Evolutionary conservation across 1,140 invertebrate species (phyloP).

Genomic region (Macrobrachium nipponense): DNA sequence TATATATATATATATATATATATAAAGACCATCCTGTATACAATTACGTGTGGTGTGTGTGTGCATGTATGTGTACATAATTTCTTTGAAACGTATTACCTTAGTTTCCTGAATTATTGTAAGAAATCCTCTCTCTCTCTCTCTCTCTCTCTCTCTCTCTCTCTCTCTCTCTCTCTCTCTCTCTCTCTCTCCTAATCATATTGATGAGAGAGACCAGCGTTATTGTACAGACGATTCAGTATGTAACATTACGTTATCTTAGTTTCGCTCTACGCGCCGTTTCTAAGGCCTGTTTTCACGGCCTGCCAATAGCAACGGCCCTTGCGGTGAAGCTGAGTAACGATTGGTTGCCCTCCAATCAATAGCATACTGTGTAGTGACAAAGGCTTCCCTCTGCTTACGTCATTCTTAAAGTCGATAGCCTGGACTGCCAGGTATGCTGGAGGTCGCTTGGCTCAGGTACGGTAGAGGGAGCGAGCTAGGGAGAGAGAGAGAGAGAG

Average conservation of each 20-base stretch:
- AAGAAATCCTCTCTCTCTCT: neutral
- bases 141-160: too few relatives aligned
- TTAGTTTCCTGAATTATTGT: neutral
- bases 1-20: neutral
- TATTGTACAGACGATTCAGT: slow-evolving; percentile 26
- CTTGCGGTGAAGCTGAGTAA: slow-evolving; percentile 5
- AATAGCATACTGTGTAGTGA: slow-evolving; percentile 53
- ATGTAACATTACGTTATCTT: slow-evolving; percentile 39
- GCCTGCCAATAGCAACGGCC: slow-evolving; percentile 37
- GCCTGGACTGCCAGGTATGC: slow-evolving; percentile 22
- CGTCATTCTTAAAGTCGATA: slow-evolving; percentile 55
- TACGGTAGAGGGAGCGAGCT: too few relatives aligned
- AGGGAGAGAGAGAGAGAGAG: neutral
- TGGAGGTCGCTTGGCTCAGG: neutral
- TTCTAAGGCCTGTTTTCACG: neutral
- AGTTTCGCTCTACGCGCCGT: neutral
- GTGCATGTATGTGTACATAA: neutral
- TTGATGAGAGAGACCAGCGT: neutral
- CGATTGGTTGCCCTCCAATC: slow-evolving; percentile 46
- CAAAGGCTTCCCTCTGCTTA: slow-evolving; percentile 52
- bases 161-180: slow-evolving; percentile 26
- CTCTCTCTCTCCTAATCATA: slow-evolving; percentile 11
- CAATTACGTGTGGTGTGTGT: neutral
- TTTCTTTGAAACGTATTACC: neutral
- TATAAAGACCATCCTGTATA: neutral